These are phyloP conservation scores for Peromyscus maniculatus DNA, from an alignment of 2,113 vertebrate species.

Conservation along the genomic window DNA sequence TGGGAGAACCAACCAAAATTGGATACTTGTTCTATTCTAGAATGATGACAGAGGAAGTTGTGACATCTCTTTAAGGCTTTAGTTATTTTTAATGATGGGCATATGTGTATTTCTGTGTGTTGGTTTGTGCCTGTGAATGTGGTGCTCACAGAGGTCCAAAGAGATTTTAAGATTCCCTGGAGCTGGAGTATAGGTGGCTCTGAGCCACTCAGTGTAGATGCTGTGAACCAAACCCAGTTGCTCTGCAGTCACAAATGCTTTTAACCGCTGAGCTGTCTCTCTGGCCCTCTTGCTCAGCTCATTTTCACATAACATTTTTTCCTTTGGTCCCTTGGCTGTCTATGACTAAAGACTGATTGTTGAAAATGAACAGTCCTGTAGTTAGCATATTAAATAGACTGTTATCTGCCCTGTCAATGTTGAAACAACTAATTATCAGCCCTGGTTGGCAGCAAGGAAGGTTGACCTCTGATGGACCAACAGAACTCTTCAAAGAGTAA, in stretches of 20 bases:
- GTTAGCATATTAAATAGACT: constrained; percentile 59
- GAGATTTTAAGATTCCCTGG: neutral
- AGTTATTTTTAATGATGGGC: neutral
- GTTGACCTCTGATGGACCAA: constrained; percentile 47
- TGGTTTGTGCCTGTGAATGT: too few relatives aligned
- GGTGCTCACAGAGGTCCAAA: neutral
- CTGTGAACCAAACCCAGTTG: neutral
- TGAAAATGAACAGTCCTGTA: constrained; percentile 39
- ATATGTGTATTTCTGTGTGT: neutral
- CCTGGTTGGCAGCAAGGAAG: constrained; percentile 25
- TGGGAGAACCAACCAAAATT: neutral
- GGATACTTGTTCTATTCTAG: neutral
- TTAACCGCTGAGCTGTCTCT: neutral
- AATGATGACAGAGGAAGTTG: neutral
- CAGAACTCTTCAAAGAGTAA: constrained; percentile 54
- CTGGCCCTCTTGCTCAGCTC: neutral
- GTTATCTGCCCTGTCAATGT: constrained; percentile 61
- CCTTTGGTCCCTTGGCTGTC: constrained; percentile 3
- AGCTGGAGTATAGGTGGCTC: neutral
- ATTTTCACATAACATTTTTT: constrained; percentile 26
- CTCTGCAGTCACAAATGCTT: neutral
- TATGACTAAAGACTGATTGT: constrained; percentile 50
- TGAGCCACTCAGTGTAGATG: too few relatives aligned
- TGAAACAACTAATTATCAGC: constrained; percentile 66
- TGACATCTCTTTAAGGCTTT: neutral